Evolutionary conservation across 2,113 vertebrate species (phyloP).

Genomic region (Amia ocellicauda): DNA sequence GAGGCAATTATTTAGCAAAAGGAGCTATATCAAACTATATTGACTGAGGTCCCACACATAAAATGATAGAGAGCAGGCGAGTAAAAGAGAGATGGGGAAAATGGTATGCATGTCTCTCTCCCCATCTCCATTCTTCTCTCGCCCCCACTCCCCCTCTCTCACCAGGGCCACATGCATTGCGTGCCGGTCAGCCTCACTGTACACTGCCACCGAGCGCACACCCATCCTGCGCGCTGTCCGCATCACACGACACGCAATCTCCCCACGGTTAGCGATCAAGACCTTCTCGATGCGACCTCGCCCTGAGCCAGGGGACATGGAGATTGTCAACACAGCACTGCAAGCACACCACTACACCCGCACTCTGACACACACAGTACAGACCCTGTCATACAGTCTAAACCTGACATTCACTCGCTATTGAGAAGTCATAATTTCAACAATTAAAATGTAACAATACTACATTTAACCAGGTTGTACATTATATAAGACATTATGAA

Average conservation of each 20-base stretch:
- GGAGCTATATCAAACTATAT: too few relatives aligned
- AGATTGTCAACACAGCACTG: slow-evolving; percentile 4
- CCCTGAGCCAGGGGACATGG: slow-evolving; percentile 53
- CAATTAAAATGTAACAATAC: background rate
- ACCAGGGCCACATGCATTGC: slow-evolving; percentile 97
- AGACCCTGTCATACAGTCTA: background rate
- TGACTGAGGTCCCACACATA: too few relatives aligned
- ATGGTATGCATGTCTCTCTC: too few relatives aligned
- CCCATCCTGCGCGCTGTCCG: slow-evolving; percentile 92
- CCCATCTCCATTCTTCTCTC: too few relatives aligned
- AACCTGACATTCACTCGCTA: background rate
- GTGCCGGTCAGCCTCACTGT: slow-evolving; percentile 87
- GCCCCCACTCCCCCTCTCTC: slow-evolving; percentile 36
- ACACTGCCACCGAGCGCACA: slow-evolving; percentile 89
- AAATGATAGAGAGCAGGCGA: too few relatives aligned
- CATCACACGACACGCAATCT: slow-evolving; percentile 96
- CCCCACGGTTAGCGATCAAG: slow-evolving; percentile 91
- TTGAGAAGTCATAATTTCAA: background rate
- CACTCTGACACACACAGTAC: background rate
- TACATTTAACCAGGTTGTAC: too few relatives aligned
- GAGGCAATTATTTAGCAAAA: too few relatives aligned
- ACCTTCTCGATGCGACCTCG: slow-evolving; percentile 79
- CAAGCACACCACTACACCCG: background rate
- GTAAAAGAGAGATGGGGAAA: too few relatives aligned
- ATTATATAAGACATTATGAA: too few relatives aligned